Base-by-base conservation (phyloP, 2,113 vertebrate genomes). In the Ceratotherium simum region DNA sequence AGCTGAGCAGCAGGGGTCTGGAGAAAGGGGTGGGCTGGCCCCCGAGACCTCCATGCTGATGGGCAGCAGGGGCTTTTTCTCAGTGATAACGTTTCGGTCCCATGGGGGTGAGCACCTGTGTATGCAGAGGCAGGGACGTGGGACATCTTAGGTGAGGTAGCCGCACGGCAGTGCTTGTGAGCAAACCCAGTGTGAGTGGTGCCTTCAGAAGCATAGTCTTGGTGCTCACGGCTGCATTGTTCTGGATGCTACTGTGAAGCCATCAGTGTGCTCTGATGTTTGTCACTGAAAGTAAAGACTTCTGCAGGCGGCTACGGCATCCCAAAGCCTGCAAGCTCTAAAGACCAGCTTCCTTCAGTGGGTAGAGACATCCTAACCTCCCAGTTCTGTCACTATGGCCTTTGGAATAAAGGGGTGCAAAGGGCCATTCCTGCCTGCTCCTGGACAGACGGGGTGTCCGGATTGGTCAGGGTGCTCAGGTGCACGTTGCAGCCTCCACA, bases 401-500 rank as follows among this genome's bases (percentile, higher is more conserved):
- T 65, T 84, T 36, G 82, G 54, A 33, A 91, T 29, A 75, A 73
- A 79, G 60, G 48, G 39, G 12, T 31, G 27, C 27, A 62, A 17
- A 48, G 33, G 56, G 27, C 73, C 23, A 1, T 56, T 54, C 36
- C 70, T 92, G 25, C 94, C 85, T 27, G 23, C 84, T 11, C 1
- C 6, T 11, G 8, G 16, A 76, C 54, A 78, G 54, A 10, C 6
- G 4, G 54, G 54, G 3, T 20, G 10, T 46, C 33, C 3, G 8
- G 54, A 58, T 48, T 8, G 48, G 33, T 54, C 14, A 13, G 14
- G 36, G 14, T 70, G 11, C 36, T 54, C 56, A 4, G 4, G 65
- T 0, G 0, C 48, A 11, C 1, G 1, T n/a, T 0, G 1, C 69
- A 27, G 48, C 46, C 51, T 82, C 8, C 39, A n/a, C 2, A 1